Base-by-base conservation (phyloP, 2,113 vertebrate genomes). In the Riparia riparia region DNA sequence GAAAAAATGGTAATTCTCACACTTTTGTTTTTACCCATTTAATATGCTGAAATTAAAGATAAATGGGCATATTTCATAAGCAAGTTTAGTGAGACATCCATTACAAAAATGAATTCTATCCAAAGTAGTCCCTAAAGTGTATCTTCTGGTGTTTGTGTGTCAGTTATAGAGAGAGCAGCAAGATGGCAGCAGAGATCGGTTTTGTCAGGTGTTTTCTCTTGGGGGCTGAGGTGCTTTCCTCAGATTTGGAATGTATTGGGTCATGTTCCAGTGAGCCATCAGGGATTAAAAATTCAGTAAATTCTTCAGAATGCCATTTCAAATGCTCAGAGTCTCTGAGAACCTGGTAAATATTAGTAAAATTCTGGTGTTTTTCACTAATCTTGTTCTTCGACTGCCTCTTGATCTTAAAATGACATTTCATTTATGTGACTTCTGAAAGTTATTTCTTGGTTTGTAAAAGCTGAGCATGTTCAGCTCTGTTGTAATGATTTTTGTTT, bases 131-230 rank as follows among this genome's bases (percentile, higher is more conserved):
- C 8, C 37, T 39, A 12, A 73, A 77, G 31, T 31, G 3, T 60
- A 10, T 54, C 8, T 64, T 56, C 19, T 49, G 13, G 5, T 78
- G 49, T 71, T 81, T 42, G 5, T 17, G 4, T 72, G 63, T 73
- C 49, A 77, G 0, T 90, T 96, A 29, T 0, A 74, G 28, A 83
- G 79, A 70, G 12, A 63, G 58, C 95, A 96, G 95, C 92, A 83
- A 96, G 92, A 51, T 96, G 96, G 96, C 96, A 97, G 96, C 87
- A 96, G 73, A 96, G 95, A 74, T 68, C n/a, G 78, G n/a, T 61
- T 96, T 94, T 92, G n/a, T 69, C 11, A 5, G 28, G 13, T 42
- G 5, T 88, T 91, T 85, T 29, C 26, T 57, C 29, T 14, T 91
- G 37, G 25, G 26, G 18, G 9, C 37, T 89, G 37, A 57, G 29